Evolutionary conservation across 2,888 invertebrate species (phyloP).

Genomic region (Lasioglossum vierecki): DNA sequence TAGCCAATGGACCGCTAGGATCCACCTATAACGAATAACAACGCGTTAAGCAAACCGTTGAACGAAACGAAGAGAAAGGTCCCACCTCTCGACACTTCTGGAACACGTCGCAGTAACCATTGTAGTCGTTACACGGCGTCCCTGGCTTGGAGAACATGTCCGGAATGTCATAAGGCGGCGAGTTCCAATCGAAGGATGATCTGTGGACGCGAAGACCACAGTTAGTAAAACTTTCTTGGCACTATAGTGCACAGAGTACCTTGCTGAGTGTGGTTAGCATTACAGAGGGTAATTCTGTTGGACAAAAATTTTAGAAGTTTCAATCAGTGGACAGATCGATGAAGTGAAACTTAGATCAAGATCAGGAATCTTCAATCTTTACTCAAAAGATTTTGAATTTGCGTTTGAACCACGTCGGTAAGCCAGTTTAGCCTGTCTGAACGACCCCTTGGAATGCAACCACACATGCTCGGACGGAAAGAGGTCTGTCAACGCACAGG

Average conservation of each 20-base stretch:
- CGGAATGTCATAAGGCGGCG: slow-evolving; percentile 94
- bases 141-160: slow-evolving; percentile 97
- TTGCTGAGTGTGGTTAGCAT: not conserved
- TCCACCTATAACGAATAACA: slow-evolving; percentile 88
- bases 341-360: not conserved
- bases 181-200: slow-evolving; percentile 96
- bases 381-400: not conserved
- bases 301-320: not conserved
- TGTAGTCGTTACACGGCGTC: slow-evolving; percentile 97
- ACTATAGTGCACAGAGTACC: not conserved
- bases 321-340: too few species aligned
- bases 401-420: not conserved
- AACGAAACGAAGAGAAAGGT: slow-evolving; percentile 18
- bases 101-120: slow-evolving; percentile 91
- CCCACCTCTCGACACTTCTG: slow-evolving; percentile 91
- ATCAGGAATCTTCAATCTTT: not conserved
- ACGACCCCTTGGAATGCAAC: not conserved
- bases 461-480: not conserved
- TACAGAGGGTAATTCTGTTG: not conserved
- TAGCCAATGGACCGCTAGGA: slow-evolving; percentile 96
- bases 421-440: not conserved
- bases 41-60: not conserved
- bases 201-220: slow-evolving; percentile 75
- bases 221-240: not conserved
- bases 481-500: slow-evolving; percentile 83